Evolutionary conservation across 2,888 invertebrate genomes (phyloP).

Genomic region (Ceratothoa steindachneri): DNA sequence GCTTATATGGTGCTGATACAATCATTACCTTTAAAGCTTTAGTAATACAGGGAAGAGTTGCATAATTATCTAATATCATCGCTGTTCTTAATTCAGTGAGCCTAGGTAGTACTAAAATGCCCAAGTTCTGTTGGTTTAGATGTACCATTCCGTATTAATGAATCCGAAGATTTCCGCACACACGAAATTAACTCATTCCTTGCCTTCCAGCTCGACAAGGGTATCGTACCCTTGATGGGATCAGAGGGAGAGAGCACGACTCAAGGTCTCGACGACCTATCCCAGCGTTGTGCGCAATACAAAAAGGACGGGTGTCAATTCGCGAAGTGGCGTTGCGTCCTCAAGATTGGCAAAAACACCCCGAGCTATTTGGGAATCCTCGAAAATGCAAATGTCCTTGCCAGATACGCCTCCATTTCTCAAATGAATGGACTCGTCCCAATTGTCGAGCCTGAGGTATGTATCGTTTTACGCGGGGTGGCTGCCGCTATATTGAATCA

Average conservation of each 20-base stretch:
- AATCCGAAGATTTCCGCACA: no score
- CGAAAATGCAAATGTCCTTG: conserved; percentile 91
- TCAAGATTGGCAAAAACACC: conserved; percentile 76
- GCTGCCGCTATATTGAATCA: no score
- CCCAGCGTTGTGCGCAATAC: conserved; percentile 91
- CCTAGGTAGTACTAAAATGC: no score
- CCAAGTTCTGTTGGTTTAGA: no score
- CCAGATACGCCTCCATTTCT: conserved; percentile 94
- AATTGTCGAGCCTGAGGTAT: conserved; percentile 90
- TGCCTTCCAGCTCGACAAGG: conserved; percentile 71
- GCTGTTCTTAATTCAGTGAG: not conserved
- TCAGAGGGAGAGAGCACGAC: conserved; percentile 94
- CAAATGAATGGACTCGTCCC: conserved; percentile 95
- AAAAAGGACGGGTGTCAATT: conserved; percentile 95
- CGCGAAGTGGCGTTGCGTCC: conserved; percentile 81
- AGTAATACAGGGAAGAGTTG: not conserved
- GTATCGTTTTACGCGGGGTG: not conserved
- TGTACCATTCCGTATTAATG: no score
- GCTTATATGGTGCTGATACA: not conserved
- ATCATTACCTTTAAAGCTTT: not conserved
- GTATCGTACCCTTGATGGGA: conserved; percentile 88
- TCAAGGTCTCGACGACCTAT: conserved; percentile 92
- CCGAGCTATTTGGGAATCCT: conserved; percentile 85
- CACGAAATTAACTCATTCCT: no score
- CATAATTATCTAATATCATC: not conserved